phyloP scores from a whole-genome alignment of 1,140 invertebrate species.

The Propsilocerus akamusi region DNA sequence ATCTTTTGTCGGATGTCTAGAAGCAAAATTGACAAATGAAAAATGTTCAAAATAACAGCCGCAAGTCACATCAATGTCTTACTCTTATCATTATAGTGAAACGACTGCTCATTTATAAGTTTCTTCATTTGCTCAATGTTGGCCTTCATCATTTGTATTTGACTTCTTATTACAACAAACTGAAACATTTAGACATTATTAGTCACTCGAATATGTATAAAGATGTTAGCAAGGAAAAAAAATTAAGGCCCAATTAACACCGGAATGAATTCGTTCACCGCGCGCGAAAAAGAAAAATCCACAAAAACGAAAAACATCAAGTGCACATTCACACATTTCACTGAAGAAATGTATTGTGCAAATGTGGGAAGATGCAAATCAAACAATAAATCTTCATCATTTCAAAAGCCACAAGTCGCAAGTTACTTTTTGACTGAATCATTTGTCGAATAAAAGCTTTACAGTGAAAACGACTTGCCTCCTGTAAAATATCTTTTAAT shows the following conservation, averaged over 20 bases:
- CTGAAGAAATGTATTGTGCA: neutral
- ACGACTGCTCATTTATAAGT: neutral
- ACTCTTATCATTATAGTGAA: constrained; percentile 2
- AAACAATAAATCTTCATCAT: too few species aligned
- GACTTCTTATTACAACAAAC: neutral
- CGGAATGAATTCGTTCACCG: too few species aligned
- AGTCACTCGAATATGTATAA: neutral
- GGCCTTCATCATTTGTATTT: neutral
- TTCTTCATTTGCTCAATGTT: neutral
- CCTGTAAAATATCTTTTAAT: too few species aligned
- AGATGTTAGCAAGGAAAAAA: neutral
- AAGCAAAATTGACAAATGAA: neutral
- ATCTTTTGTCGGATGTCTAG: neutral
- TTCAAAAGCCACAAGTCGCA: too few species aligned
- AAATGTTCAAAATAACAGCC: neutral
- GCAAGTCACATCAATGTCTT: too few species aligned
- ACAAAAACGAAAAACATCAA: too few species aligned
- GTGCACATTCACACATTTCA: neutral
- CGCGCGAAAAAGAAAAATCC: too few species aligned
- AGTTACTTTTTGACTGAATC: too few species aligned
- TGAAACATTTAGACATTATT: neutral
- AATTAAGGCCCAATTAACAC: neutral
- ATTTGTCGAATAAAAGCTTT: too few species aligned
- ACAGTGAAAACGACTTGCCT: too few species aligned
- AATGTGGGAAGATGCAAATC: neutral